Evolutionary conservation across 2,113 vertebrate species (phyloP).

Genomic region (Archilochus colubris): DNA sequence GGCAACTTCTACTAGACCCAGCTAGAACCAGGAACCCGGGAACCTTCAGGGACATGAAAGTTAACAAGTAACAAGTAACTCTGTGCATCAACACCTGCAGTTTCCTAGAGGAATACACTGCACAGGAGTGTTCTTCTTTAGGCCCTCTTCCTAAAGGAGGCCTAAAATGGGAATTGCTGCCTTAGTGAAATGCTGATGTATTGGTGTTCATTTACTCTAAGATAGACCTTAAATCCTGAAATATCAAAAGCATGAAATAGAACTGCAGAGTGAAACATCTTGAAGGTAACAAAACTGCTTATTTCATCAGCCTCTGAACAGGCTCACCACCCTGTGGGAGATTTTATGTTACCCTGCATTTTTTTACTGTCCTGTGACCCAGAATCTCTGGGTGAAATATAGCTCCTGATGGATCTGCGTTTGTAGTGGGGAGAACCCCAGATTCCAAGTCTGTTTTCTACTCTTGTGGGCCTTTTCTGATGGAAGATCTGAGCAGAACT

Average conservation of each 20-base stretch:
- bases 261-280: background rate
- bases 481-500: background rate
- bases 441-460: background rate
- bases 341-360: background rate
- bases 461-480: background rate
- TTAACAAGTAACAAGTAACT: too few relatives aligned
- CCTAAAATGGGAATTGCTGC: background rate
- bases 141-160: background rate
- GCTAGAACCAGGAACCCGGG: background rate
- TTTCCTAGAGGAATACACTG: background rate
- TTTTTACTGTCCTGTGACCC: background rate
- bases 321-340: background rate
- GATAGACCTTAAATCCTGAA: background rate
- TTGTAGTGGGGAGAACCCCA: rapidly evolving
- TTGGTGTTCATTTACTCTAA: background rate
- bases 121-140: background rate
- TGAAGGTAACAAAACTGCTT: background rate
- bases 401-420: background rate
- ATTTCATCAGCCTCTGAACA: background rate
- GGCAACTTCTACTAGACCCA: background rate
- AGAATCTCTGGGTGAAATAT: background rate
- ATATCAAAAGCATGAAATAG: slow-evolving; percentile 12
- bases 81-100: background rate
- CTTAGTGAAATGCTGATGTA: background rate
- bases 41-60: background rate